Conservation (phyloP, 1,140 invertebrate genomes). For the Drosophila takahashii region DNA sequence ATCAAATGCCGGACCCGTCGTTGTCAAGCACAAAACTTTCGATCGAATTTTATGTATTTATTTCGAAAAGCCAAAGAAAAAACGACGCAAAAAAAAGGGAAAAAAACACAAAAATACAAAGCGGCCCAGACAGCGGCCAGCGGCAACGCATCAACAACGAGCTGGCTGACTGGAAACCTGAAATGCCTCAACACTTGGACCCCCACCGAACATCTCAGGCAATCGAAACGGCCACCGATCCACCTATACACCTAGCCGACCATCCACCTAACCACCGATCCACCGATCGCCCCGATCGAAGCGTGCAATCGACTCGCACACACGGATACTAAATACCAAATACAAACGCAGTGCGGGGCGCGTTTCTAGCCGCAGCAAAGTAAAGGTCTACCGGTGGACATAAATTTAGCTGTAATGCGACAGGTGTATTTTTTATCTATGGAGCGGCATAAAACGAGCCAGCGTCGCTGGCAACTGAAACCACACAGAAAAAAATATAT, state of each 20-base stretch:
- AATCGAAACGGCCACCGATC: slow-evolving; percentile 65
- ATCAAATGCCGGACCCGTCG: slow-evolving; percentile 74
- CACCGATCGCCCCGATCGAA: slow-evolving; percentile 61
- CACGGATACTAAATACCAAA: slow-evolving; percentile 11
- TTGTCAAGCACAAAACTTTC: slow-evolving; percentile 76
- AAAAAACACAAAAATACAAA: slow-evolving; percentile 55
- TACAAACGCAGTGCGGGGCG: slow-evolving; percentile 49
- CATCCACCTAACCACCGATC: slow-evolving; percentile 49
- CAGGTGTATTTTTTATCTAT: slow-evolving; percentile 84
- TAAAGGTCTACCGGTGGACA: slow-evolving; percentile 84
- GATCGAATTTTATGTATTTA: slow-evolving; percentile 80
- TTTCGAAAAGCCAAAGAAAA: slow-evolving; percentile 53
- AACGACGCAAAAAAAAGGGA: slow-evolving; percentile 27
- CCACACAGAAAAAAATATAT: slow-evolving; percentile 16
- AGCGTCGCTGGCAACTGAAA: slow-evolving; percentile 34
- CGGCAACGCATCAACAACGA: slow-evolving; percentile 73
- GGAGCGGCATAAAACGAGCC: slow-evolving; percentile 73
- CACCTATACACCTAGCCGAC: slow-evolving; percentile 49
- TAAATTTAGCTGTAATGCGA: slow-evolving; percentile 84
- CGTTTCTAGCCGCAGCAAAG: slow-evolving; percentile 79
- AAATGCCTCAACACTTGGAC: slow-evolving; percentile 81
- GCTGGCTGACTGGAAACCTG: slow-evolving; percentile 62
- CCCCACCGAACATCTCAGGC: slow-evolving; percentile 65
- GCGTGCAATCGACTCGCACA: slow-evolving; percentile 70
- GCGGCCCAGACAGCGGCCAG: slow-evolving; percentile 70